These are phyloP conservation scores for Amorpha juglandis DNA, from an alignment of 2,888 invertebrate genomes.

Conservation along the genomic window DNA sequence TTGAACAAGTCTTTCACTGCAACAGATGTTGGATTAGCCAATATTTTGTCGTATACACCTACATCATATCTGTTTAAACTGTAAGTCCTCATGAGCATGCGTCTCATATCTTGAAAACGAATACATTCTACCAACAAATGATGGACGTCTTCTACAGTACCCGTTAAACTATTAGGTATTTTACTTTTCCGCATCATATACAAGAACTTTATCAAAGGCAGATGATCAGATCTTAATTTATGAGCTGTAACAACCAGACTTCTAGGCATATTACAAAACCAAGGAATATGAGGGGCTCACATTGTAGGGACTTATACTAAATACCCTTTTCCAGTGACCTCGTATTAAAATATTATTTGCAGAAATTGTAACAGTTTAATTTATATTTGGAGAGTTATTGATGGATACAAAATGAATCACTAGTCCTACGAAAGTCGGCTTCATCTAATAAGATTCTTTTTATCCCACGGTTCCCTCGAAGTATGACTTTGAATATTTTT, in stretches of 20 bases:
- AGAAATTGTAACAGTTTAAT: neutral
- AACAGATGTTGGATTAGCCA: too few species aligned
- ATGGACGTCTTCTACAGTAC: neutral
- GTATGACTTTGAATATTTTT: too few species aligned
- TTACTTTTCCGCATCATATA: constrained; percentile 1
- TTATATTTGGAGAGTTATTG: too few species aligned
- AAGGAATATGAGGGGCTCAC: constrained; percentile 2
- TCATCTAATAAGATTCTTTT: too few species aligned
- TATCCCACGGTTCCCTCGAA: too few species aligned
- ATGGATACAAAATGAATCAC: too few species aligned
- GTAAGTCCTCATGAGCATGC: too few species aligned
- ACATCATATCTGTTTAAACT: too few species aligned
- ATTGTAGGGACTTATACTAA: neutral
- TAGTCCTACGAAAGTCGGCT: too few species aligned
- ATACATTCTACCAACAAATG: neutral
- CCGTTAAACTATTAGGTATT: neutral
- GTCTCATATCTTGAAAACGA: too few species aligned
- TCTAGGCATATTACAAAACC: neutral
- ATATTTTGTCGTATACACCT: too few species aligned
- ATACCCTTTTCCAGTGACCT: neutral
- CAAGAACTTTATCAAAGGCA: neutral
- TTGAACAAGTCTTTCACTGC: too few species aligned
- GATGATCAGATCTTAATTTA: neutral
- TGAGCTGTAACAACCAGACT: neutral
- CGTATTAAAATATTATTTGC: neutral